A percentile compares a stretch with the other conserved stretches of the same genome.
These are phyloP conservation scores for Aphodius granarius DNA, from an alignment of 2,888 invertebrate genomes.

Conservation along the genomic window DNA sequence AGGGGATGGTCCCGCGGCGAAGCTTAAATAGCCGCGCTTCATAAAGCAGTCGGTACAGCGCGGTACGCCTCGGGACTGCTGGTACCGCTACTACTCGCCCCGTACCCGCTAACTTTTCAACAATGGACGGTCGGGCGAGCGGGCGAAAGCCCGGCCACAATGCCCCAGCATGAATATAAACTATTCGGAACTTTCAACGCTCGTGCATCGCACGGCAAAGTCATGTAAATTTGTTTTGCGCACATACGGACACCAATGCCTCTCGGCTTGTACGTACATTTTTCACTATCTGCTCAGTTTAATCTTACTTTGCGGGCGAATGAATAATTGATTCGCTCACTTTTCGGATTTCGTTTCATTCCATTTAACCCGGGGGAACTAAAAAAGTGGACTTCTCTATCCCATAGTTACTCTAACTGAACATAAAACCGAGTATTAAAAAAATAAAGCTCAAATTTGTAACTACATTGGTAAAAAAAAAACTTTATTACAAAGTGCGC, in stretches of 20 bases:
- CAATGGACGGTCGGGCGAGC: conserved; percentile 1
- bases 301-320: background rate
- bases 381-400: background rate
- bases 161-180: conserved; percentile 11
- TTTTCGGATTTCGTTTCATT: background rate
- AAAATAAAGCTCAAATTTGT: no score
- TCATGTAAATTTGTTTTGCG: conserved; percentile 12
- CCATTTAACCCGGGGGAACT: background rate
- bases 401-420: background rate
- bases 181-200: conserved; percentile 13
- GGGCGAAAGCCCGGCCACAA: background rate
- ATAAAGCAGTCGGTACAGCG: conserved; percentile 3
- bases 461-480: no score
- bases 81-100: no score
- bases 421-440: background rate
- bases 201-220: background rate
- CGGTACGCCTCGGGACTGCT: conserved; percentile 8
- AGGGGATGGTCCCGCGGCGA: conserved; percentile 1
- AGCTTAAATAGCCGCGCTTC: conserved; percentile 7
- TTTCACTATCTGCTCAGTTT: background rate
- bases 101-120: conserved; percentile 12
- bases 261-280: background rate
- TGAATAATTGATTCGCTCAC: background rate
- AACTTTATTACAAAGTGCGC: no score
- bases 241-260: background rate